Evolutionary conservation across 2,113 vertebrate species (phyloP).

Genomic region (Phyllostomus hastatus): DNA sequence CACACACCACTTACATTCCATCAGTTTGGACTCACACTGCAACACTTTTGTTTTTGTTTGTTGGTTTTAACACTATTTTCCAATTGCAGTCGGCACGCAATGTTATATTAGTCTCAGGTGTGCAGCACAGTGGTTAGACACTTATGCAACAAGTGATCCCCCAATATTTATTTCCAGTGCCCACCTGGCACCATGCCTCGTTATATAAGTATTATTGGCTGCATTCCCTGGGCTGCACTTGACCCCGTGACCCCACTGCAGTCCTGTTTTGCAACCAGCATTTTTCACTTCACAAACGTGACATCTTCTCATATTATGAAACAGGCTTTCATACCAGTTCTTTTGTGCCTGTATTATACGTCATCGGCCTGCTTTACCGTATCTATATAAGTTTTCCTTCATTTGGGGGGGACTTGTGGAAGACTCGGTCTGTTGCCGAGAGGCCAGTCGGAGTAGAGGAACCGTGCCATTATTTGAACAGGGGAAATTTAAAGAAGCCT

Average conservation of each 20-base stretch:
- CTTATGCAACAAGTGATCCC: neutral
- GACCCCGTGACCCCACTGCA: neutral
- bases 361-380: neutral
- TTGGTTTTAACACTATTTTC: neutral
- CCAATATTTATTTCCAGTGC: no score
- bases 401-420: neutral
- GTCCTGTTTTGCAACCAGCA: neutral
- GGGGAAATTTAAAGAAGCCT: neutral
- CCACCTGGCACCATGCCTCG: no score
- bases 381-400: neutral
- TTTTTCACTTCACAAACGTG: neutral
- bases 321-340: neutral
- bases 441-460: neutral
- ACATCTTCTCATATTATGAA: neutral
- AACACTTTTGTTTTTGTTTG: neutral
- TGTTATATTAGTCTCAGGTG: neutral
- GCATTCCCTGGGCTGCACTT: neutral
- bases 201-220: no score
- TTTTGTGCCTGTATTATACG: neutral
- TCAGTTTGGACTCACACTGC: neutral
- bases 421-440: neutral
- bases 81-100: no score
- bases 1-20: neutral
- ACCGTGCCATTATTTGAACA: neutral
- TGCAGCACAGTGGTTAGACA: neutral